Evolutionary conservation across 2,888 invertebrate species (phyloP).

Genomic region (Cacoxenus indagator): DNA sequence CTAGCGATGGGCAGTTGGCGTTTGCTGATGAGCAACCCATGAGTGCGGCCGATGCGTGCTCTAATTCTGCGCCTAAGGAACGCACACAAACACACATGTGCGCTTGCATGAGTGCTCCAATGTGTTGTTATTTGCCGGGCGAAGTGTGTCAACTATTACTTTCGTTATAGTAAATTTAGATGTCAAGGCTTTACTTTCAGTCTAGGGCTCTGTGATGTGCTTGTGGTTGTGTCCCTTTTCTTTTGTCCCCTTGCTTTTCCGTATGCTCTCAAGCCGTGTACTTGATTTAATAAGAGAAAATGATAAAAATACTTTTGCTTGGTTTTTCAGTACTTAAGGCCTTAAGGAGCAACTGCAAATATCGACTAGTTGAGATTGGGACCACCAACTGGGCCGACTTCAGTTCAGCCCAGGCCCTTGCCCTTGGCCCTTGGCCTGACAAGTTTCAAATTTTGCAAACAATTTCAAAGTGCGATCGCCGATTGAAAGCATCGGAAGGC

Average conservation of each 20-base stretch:
- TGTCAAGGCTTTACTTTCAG: conserved; percentile 30
- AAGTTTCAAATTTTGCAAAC: too few relatives aligned
- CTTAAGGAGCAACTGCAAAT: too few relatives aligned
- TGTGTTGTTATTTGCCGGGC: conserved; percentile 21
- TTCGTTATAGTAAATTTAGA: conserved; percentile 51
- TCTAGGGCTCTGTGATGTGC: background rate
- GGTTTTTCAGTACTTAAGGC: too few relatives aligned
- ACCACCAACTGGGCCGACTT: too few relatives aligned
- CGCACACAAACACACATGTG: background rate
- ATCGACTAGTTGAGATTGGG: too few relatives aligned
- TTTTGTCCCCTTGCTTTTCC: background rate
- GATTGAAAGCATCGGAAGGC: background rate
- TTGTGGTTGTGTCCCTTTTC: background rate
- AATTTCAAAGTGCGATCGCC: background rate
- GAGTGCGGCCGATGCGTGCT: conserved; percentile 5
- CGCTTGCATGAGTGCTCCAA: background rate
- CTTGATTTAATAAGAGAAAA: too few relatives aligned
- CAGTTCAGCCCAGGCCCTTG: too few relatives aligned
- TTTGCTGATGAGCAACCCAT: background rate
- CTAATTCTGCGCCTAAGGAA: conserved; percentile 18
- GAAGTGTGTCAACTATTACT: conserved; percentile 61
- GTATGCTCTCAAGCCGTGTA: too few relatives aligned
- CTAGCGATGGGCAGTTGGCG: too few relatives aligned
- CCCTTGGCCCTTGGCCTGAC: too few relatives aligned
- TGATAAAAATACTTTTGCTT: too few relatives aligned